A percentile compares a stretch with the other conserved stretches of the same genome.
These are phyloP conservation scores for Zaprionus ornatus DNA, from an alignment of 1,140 invertebrate species.

Conservation along the genomic window DNA sequence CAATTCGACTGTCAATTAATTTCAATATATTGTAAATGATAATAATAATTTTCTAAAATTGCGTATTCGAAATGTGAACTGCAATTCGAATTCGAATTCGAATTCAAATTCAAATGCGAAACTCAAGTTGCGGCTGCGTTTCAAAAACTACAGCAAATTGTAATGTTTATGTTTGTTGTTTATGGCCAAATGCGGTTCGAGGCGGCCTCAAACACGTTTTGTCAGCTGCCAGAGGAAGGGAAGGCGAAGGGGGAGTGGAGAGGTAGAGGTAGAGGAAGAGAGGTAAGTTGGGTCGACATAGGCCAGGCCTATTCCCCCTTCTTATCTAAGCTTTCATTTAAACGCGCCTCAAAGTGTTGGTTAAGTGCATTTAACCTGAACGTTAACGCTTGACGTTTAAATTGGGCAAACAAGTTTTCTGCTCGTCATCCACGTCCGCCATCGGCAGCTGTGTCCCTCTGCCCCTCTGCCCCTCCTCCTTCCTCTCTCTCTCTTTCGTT, in stretches of 20 bases:
- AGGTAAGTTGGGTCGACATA: slow-evolving; percentile 17
- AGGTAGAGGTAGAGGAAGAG: no score
- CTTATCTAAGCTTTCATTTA: slow-evolving; percentile 76
- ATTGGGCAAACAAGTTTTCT: slow-evolving; percentile 69
- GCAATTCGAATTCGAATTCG: neutral
- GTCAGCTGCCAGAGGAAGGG: neutral
- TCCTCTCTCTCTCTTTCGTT: neutral
- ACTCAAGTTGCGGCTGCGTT: slow-evolving; percentile 6
- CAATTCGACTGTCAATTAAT: slow-evolving; percentile 82
- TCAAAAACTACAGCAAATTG: slow-evolving; percentile 68
- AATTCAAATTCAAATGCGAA: neutral
- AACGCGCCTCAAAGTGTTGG: slow-evolving; percentile 79
- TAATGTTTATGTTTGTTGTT: slow-evolving; percentile 78
- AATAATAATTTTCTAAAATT: slow-evolving; percentile 71
- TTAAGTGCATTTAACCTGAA: slow-evolving; percentile 81
- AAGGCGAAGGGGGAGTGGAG: neutral
- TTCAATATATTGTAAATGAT: slow-evolving; percentile 82
- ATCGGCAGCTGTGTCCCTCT: neutral
- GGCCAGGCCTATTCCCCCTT: slow-evolving; percentile 28
- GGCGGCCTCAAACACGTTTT: slow-evolving; percentile 47
- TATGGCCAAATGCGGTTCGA: slow-evolving; percentile 69
- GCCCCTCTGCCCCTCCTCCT: no score
- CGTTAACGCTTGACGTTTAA: slow-evolving; percentile 78
- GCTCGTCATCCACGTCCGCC: slow-evolving; percentile 53
- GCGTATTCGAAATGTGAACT: slow-evolving; percentile 20